Evolutionary conservation across 2,797 vertebrate species (phyloP), one percentile per base, ranked within the genome.

Genomic region (Pangasius mekongensis): DNA sequence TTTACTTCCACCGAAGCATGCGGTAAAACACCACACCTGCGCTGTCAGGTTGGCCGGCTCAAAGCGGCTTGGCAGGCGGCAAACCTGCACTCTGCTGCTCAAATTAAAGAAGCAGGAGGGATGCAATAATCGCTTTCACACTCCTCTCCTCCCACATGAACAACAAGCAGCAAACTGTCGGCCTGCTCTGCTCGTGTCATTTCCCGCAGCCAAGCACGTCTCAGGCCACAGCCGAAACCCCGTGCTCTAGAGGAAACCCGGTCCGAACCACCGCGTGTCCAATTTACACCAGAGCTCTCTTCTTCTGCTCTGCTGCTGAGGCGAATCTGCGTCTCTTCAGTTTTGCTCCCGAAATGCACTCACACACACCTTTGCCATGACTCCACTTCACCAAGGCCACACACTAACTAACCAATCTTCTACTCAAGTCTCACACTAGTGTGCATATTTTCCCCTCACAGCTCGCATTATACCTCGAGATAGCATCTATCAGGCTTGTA

Each of bases 101-200:
- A 94, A 94, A 95, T 95, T 90, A 95, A 95, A 95, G 89, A 85
- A 93, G 92, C 93, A 91, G 87, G 86, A 94, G 92, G 93, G 94
- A 95, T 94, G 93, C 83, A 94, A 94, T 95, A 95, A 95, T 90
- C 89, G 91, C 83, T 84, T 89, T 90, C 85, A 87, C 90, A 91
- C 90, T 60, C 80, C 64, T 87, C 58, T 83, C 85, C 86, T 90
- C 76, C 87, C 89, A 89, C 87, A 89, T 64, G 77, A 89, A 56
- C 76, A 56, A 87, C 67, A 87, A 88, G 88, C 18, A n/a, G 62
- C 54, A 58, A 90, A 86, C 92, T 85, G 88, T 90, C 91, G 90
- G 86, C 92, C 92, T 77, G 76, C 64, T 18, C 85, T 43, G 67
- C 89, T 76, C 71, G 69, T 91, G 91, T 93, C 91, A 91, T 89